Evolutionary conservation across 2,888 invertebrate species (phyloP), one percentile per base, ranked within the genome.

Genomic region (Noctua fimbriata): DNA sequence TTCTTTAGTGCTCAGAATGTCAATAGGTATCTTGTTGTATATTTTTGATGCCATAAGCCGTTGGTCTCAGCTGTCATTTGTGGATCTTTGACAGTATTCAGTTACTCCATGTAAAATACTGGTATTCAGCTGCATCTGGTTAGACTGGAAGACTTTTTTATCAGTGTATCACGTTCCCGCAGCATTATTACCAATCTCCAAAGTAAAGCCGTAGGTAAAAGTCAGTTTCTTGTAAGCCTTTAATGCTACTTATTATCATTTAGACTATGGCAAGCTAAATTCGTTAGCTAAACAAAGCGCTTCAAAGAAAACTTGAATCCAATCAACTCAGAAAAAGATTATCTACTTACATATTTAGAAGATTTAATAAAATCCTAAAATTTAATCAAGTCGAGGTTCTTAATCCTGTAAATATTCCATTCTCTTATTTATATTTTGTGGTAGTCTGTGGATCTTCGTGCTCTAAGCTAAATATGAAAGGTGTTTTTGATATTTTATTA

Each of bases 261-360:
- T 24, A 18, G 41, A 4, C 32, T 47, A 6, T 32, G 18, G 21
- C 60, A 44, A 4, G 0, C n/a, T 24, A 36, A 52, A 47, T 47
- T 79, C 28, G 18, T 55, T 73, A 36, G 7, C 44, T 58, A 65
- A 72, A 65, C 28, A 82, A 75, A 65, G n/a, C 16, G 41, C 28
- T 36, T 67, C 60, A 52, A 63, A 69, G 21, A 76, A 80, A 82
- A 28, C 60, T 24, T 28, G 21, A 47, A 66, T 82, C 66, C 65
- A 79, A 82, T 79, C 21, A 82, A 74, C 47, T 74, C 28, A 1
- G 24, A 63, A 16, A 47, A 82, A 83, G 52, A 76, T 76, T 52
- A 81, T 76, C 44, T 82, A 24, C 82, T 76, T 76, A 74, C 36
- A 36, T 73, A 73, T 81, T 79, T 74, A 66, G n/a, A 49, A 73